Conservation (phyloP, 2,797 vertebrate species). For the Enteromius paludinosus region DNA sequence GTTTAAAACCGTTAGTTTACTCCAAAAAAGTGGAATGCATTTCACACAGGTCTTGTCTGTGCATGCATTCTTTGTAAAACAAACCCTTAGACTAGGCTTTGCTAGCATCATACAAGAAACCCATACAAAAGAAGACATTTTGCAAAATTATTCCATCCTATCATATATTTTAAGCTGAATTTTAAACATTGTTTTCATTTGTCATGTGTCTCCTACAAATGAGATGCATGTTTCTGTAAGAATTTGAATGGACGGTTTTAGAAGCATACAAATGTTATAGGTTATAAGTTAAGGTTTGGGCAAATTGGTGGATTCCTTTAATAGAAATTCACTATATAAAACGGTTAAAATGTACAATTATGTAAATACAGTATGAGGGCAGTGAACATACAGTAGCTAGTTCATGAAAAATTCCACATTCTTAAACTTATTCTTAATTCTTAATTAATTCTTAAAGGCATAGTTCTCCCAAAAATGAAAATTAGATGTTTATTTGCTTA, state of each 20-base stretch:
- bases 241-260: neutral
- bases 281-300: neutral
- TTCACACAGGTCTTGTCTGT: neutral
- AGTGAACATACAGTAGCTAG: neutral
- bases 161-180: neutral
- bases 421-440: too few relatives aligned
- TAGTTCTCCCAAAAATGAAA: too few relatives aligned
- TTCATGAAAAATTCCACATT: too few relatives aligned
- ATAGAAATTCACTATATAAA: neutral
- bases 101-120: too few relatives aligned
- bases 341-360: too few relatives aligned
- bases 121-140: neutral
- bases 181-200: too few relatives aligned
- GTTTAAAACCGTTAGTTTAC: constrained; percentile 1
- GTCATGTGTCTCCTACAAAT: neutral
- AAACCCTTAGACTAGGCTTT: neutral
- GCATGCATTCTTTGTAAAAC: neutral
- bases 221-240: neutral
- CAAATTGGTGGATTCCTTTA: neutral
- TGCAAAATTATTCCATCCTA: neutral
- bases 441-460: too few relatives aligned
- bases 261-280: too few relatives aligned
- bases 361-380: neutral
- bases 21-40: neutral
- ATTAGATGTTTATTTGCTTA: too few relatives aligned